These are phyloP conservation scores for Eleutherodactylus coqui DNA, from an alignment of 2,797 vertebrate genomes.

Conservation along the genomic window DNA sequence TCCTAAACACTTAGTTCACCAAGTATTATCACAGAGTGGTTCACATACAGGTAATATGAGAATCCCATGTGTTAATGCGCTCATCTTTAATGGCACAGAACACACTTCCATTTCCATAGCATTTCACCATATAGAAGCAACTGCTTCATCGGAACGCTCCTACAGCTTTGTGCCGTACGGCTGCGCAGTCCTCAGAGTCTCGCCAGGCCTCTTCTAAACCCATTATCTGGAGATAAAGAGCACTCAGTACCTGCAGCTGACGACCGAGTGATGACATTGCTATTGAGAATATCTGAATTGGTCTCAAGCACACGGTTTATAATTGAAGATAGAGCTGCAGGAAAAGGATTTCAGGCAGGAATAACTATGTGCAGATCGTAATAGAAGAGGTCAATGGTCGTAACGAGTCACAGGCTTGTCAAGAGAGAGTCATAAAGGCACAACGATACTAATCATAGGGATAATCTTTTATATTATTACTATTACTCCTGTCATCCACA, in stretches of 20 bases:
- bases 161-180: background rate
- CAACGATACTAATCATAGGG: background rate
- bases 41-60: background rate
- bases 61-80: background rate
- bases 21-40: background rate
- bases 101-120: background rate
- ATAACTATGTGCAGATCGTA: background rate
- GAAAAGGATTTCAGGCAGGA: background rate
- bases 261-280: slow-evolving; percentile 34
- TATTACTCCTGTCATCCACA: background rate
- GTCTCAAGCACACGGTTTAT: slow-evolving; percentile 14
- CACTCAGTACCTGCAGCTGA: slow-evolving; percentile 32
- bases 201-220: background rate
- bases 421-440: too few relatives aligned
- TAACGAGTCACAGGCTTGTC: too few relatives aligned
- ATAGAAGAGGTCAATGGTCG: background rate
- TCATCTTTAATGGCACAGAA: background rate
- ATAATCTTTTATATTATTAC: background rate
- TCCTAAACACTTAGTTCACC: background rate
- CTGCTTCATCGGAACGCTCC: background rate
- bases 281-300: slow-evolving; percentile 37
- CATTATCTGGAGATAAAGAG: slow-evolving; percentile 32
- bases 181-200: background rate
- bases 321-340: slow-evolving; percentile 8
- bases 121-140: background rate